These are phyloP conservation scores for Cuniculus paca DNA, from an alignment of 2,797 vertebrate species.

Conservation along the genomic window DNA sequence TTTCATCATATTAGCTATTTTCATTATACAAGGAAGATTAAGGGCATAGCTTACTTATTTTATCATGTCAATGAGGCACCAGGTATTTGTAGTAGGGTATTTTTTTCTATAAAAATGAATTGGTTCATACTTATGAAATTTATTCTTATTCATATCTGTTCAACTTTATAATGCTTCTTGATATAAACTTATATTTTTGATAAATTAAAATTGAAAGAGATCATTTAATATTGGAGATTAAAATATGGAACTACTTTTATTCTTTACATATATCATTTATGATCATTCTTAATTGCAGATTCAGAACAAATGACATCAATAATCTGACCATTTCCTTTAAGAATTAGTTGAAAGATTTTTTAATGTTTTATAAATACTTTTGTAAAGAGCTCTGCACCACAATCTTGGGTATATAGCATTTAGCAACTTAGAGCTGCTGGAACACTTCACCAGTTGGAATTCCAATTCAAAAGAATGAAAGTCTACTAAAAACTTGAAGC, in stretches of 20 bases:
- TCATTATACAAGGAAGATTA: neutral
- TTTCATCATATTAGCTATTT: neutral
- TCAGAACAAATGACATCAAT: constrained; percentile 67
- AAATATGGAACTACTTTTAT: constrained; percentile 37
- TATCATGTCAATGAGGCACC: neutral
- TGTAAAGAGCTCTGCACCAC: constrained; percentile 73
- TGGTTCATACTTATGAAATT: neutral
- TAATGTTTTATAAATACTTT: constrained; percentile 71
- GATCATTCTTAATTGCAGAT: constrained; percentile 33
- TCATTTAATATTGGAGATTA: constrained; percentile 48
- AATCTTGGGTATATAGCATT: constrained; percentile 72
- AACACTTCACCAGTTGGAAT: constrained; percentile 86
- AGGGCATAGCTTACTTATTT: neutral
- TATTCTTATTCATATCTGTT: constrained; percentile 41
- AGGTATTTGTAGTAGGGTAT: neutral
- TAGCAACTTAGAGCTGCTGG: constrained; percentile 86
- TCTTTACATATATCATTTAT: constrained; percentile 50
- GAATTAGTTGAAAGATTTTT: constrained; percentile 75
- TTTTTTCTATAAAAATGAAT: constrained; percentile 30
- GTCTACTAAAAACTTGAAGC: constrained; percentile 85
- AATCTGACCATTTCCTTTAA: constrained; percentile 59
- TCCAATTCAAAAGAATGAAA: constrained; percentile 87
- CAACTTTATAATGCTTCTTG: neutral
- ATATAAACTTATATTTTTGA: neutral
- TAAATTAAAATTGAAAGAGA: constrained; percentile 33